These are phyloP conservation scores for Cecropterus lyciades DNA, from an alignment of 1,140 invertebrate genomes.

Conservation along the genomic window DNA sequence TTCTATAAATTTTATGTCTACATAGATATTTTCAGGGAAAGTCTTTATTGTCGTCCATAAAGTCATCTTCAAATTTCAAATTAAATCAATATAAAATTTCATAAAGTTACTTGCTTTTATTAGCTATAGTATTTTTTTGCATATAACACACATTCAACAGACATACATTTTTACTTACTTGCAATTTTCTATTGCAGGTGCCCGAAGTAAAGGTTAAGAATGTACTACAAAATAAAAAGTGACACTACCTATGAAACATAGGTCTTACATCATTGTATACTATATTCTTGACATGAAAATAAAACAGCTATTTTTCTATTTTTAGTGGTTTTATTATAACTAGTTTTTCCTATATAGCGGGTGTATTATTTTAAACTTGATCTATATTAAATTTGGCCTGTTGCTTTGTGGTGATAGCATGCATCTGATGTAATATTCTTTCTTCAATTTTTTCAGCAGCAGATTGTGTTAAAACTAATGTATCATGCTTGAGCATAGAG, in stretches of 20 bases:
- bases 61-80: no score
- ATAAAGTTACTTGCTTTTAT: no score
- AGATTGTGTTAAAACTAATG: constrained; percentile 93
- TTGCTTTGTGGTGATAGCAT: constrained; percentile 85
- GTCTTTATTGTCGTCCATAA: no score
- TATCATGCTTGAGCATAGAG: constrained; percentile 98
- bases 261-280: background rate
- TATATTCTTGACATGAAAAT: background rate
- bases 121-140: no score
- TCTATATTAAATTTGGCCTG: constrained; percentile 82
- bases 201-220: constrained; percentile 33
- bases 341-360: background rate
- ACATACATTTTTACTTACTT: no score
- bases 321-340: constrained; percentile 13
- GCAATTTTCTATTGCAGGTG: constrained; percentile 36
- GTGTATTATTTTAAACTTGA: constrained; percentile 44
- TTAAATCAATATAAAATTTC: no score
- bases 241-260: constrained; percentile 2
- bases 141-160: no score
- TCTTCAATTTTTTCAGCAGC: constrained; percentile 95
- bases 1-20: no score
- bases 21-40: no score
- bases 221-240: constrained; percentile 33
- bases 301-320: constrained; percentile 19
- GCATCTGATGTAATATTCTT: constrained; percentile 91